Evolutionary conservation across 1,140 invertebrate genomes (phyloP).

Genomic region (Papilio xuthus): DNA sequence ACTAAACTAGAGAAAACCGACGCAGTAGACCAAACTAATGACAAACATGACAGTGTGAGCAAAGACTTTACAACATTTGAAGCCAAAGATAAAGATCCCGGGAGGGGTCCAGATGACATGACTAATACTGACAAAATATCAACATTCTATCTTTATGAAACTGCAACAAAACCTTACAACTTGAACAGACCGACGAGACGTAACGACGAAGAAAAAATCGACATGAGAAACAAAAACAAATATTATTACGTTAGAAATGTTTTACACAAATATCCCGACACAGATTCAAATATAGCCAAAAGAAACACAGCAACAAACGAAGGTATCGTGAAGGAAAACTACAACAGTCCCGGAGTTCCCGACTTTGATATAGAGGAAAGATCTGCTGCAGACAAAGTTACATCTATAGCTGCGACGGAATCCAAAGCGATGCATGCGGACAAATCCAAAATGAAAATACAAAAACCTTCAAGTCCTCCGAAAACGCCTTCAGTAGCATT

Average conservation of each 20-base stretch:
- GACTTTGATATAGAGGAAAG: conserved; percentile 67
- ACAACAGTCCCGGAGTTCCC: conserved; percentile 59
- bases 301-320: conserved; percentile 45
- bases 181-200: conserved; percentile 68
- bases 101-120: conserved; percentile 40
- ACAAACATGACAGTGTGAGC: conserved; percentile 54
- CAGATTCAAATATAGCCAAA: conserved; percentile 56
- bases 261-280: conserved; percentile 78
- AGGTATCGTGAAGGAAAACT: conserved; percentile 59
- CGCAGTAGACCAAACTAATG: conserved; percentile 45
- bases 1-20: conserved; percentile 43
- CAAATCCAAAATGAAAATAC: conserved; percentile 44
- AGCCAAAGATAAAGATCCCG: conserved; percentile 47
- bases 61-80: conserved; percentile 70
- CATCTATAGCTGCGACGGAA: conserved; percentile 54
- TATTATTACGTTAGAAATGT: conserved; percentile 83
- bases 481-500: conserved; percentile 78
- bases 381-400: conserved; percentile 62
- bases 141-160: conserved; percentile 72
- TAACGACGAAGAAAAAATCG: conserved; percentile 60
- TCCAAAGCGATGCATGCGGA: conserved; percentile 48
- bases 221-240: conserved; percentile 58
- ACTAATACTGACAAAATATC: conserved; percentile 63
- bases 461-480: conserved; percentile 59
- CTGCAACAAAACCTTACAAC: conserved; percentile 71